These are phyloP conservation scores for Galbula dea DNA, from an alignment of 2,113 vertebrate genomes.

Conservation along the genomic window DNA sequence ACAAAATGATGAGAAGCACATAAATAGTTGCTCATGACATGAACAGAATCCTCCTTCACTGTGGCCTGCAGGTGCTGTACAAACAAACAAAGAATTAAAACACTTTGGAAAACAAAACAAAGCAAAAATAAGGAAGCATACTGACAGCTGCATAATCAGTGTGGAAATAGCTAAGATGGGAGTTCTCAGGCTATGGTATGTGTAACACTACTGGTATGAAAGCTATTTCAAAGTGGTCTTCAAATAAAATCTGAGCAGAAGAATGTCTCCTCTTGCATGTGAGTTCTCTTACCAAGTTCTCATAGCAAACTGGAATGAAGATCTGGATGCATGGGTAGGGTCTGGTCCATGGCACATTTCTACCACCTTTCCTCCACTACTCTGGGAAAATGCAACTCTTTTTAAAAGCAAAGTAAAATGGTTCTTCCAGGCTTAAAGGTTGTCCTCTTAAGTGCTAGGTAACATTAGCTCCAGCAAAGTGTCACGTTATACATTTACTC, in stretches of 20 bases:
- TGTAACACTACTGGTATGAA: background rate
- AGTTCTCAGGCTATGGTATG: background rate
- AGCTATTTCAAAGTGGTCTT: slow-evolving; percentile 18
- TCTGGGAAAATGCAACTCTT: background rate
- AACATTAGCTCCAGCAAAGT: background rate
- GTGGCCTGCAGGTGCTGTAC: background rate
- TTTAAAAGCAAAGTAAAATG: background rate
- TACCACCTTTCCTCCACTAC: background rate
- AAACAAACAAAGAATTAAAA: background rate
- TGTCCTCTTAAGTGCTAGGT: background rate
- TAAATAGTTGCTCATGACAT: background rate
- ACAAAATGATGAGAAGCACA: background rate
- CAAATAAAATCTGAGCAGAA: slow-evolving; percentile 24
- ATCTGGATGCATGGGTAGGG: fast-evolving
- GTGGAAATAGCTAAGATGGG: background rate
- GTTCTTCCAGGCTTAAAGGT: background rate
- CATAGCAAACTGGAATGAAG: background rate
- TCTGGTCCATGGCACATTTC: background rate
- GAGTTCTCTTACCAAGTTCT: background rate
- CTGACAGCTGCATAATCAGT: background rate
- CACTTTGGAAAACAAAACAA: background rate
- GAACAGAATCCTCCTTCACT: background rate
- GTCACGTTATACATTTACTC: background rate
- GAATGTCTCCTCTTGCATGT: background rate
- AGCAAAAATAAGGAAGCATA: background rate